Evolutionary conservation across 1,140 invertebrate genomes (phyloP), one percentile per base, ranked within the genome.

Genomic region (Drosophila baimaii): DNA sequence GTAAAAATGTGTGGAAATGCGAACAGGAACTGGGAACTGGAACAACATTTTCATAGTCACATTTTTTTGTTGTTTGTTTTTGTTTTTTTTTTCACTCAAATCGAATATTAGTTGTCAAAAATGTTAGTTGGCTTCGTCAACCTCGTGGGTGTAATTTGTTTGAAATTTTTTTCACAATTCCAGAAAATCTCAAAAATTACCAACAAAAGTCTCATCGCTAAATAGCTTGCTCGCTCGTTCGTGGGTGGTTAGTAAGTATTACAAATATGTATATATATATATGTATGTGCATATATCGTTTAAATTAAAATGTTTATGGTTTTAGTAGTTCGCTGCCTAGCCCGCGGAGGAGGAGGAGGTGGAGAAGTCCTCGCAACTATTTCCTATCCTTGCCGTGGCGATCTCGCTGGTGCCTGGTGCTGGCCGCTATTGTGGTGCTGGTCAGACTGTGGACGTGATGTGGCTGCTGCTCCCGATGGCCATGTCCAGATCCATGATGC

Each of bases 101-200:
- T 70, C 63, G 49, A 68, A 37, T 27, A 29, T 69, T 71, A 71
- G 51, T 54, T 54, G 13, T 71, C 65, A 47, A 41, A 41, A 58
- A 17, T 23, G 54, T 58, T 64, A 56, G 55, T 43, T 51, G 41
- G 10, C 12, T 62, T 49, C 25, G 15, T 59, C 63, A 85, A 77
- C 59, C 62, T 52, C 10, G 25, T 15, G 12, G 59, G 68, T 35
- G 51, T 90, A 89, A 89, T 89, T 89, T 68, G 33, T 39, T 81
- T 88, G 76, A 88, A 86, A 86, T 86, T 86, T 86, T 83, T 57
- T 44, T 72, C 19, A 72, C 43, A 59, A 47, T 43, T 41, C 47
- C 49, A 33, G 74, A 89, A 88, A 89, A 84, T 84, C 89, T 84
- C 77, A 80, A 78, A 89, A 89, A 89, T 89, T 89, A 89, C 84